Percentiles rank a stretch among this genome's conserved stretches.
phyloP scores from a whole-genome alignment of 2,113 vertebrate genomes.

The Grallaria varia region DNA sequence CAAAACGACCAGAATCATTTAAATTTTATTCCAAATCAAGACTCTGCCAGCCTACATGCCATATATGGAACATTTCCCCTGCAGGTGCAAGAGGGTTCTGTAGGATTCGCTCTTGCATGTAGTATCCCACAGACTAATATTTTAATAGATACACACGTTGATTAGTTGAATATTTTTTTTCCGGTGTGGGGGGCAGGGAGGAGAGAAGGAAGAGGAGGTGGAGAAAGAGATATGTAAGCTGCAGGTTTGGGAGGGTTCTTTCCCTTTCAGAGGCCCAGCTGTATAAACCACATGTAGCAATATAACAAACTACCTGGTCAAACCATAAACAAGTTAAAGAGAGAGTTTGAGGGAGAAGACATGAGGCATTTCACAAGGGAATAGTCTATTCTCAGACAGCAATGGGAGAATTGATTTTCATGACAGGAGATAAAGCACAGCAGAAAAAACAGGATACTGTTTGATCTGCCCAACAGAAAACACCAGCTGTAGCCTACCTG shows the following conservation, averaged over 20 bases:
- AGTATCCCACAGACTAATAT: conserved; percentile 32
- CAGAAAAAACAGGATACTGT: not conserved
- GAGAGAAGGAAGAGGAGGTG: not conserved
- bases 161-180: not conserved
- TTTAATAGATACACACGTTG: conserved; percentile 23
- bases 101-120: conserved; percentile 34
- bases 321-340: conserved; percentile 11
- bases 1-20: conserved; percentile 56
- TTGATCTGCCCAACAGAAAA: conserved; percentile 30
- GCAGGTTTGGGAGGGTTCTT: not conserved
- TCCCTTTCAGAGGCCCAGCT: not conserved
- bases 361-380: conserved; percentile 27
- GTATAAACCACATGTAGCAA: not conserved
- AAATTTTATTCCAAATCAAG: conserved; percentile 56
- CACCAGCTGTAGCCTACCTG: not conserved
- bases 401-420: conserved; percentile 37
- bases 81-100: conserved; percentile 54
- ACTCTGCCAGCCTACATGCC: conserved; percentile 20
- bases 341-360: conserved; percentile 23
- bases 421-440: conserved; percentile 10
- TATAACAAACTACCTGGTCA: not conserved
- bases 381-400: conserved; percentile 14
- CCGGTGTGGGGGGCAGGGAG: not conserved
- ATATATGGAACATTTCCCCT: conserved; percentile 54
- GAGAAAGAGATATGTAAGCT: not conserved